A percentile compares a stretch with the other conserved stretches of the same genome.
phyloP scores from a whole-genome alignment of 1,140 invertebrate genomes.

The Pentalonia nigronervosa region DNA sequence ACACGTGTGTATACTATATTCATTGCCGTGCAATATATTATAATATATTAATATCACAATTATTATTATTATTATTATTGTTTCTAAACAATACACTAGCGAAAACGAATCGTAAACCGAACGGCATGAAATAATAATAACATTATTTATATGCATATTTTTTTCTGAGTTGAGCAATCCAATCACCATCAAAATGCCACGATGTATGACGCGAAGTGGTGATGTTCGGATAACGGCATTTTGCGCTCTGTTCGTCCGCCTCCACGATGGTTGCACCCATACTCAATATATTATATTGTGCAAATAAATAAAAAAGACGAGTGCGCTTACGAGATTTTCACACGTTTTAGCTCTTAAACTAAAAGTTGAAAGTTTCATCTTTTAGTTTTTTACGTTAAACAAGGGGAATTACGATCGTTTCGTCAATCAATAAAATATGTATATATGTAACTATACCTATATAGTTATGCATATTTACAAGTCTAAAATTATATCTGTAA shows the following conservation, averaged over 20 bases:
- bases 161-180: not conserved
- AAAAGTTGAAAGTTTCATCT: not conserved
- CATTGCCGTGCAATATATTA: not conserved
- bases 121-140: not conserved
- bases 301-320: not conserved
- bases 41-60: not conserved
- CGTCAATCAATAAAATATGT: not conserved
- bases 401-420: not conserved
- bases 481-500: not conserved
- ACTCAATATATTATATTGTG: not conserved
- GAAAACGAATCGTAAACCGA: not conserved
- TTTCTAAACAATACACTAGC: not conserved
- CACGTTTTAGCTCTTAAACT: not conserved
- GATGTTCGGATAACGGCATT: not conserved
- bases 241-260: not conserved
- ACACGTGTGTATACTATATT: not conserved
- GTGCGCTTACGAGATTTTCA: not conserved
- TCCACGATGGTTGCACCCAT: not conserved
- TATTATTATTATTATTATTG: not conserved
- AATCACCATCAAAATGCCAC: not conserved
- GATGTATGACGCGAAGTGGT: not conserved
- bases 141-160: not conserved
- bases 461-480: not conserved
- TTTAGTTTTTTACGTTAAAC: not conserved
- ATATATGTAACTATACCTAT: not conserved